Conservation (phyloP, 2,888 invertebrate genomes). For the Pristionchus entomophagus region DNA sequence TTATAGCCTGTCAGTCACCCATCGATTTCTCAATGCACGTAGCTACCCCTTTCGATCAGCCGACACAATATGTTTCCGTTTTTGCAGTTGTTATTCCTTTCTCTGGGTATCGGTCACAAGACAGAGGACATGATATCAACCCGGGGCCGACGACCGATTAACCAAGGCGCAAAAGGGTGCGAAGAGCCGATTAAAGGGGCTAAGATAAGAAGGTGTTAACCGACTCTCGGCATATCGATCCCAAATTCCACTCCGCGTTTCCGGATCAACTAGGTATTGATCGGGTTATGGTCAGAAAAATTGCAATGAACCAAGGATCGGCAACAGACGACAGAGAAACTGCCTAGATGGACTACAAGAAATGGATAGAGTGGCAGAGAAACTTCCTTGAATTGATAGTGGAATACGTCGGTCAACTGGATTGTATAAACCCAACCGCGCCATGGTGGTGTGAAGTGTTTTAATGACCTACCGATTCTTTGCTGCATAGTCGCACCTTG, state of each 20-base stretch:
- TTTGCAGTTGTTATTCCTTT: conserved; percentile 3
- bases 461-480: neutral
- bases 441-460: no score
- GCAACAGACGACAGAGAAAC: no score
- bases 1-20: neutral
- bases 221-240: conserved; percentile 32
- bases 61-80: conserved; percentile 19
- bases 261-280: neutral
- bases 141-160: conserved; percentile 25
- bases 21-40: conserved; percentile 15
- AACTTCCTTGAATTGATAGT: no score
- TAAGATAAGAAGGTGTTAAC: conserved; percentile 41
- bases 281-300: no score
- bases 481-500: neutral
- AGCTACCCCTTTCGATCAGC: neutral
- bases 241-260: neutral
- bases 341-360: no score
- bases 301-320: no score
- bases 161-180: conserved; percentile 40
- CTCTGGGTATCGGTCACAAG: conserved; percentile 28
- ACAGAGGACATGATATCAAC: conserved; percentile 25
- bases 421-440: no score
- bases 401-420: no score
- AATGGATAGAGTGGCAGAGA: no score
- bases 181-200: conserved; percentile 38